Conservation (phyloP, 2,888 invertebrate species). For the Deilephila porcellus region DNA sequence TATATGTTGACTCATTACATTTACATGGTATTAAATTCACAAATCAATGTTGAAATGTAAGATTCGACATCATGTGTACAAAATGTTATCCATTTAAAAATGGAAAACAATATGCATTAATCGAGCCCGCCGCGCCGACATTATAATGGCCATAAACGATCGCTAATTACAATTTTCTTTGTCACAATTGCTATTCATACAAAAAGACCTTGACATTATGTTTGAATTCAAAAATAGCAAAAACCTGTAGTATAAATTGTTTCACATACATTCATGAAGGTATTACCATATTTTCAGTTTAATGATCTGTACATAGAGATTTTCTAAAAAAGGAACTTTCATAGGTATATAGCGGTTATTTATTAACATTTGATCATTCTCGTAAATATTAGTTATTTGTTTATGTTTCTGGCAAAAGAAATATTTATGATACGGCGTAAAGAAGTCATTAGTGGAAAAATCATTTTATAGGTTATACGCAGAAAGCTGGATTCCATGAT, state of each 20-base stretch:
- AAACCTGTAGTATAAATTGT: neutral
- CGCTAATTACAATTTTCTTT: constrained; percentile 1
- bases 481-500: neutral
- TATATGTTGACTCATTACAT: too few species aligned
- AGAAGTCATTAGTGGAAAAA: neutral
- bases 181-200: neutral
- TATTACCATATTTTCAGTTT: neutral
- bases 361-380: neutral
- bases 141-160: neutral
- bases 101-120: neutral
- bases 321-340: neutral
- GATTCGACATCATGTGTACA: neutral
- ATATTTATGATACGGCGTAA: neutral
- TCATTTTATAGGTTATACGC: neutral
- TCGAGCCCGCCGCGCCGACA: neutral
- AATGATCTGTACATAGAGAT: neutral
- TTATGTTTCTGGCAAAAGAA: neutral
- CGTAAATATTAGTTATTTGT: neutral
- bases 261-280: neutral
- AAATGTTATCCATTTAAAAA: neutral
- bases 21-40: too few species aligned
- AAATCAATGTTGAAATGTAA: neutral
- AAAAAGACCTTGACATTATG: neutral
- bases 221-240: neutral
- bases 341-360: neutral